Base-by-base conservation (phyloP, 1,140 invertebrate genomes). In the Drosophila funebris region DNA sequence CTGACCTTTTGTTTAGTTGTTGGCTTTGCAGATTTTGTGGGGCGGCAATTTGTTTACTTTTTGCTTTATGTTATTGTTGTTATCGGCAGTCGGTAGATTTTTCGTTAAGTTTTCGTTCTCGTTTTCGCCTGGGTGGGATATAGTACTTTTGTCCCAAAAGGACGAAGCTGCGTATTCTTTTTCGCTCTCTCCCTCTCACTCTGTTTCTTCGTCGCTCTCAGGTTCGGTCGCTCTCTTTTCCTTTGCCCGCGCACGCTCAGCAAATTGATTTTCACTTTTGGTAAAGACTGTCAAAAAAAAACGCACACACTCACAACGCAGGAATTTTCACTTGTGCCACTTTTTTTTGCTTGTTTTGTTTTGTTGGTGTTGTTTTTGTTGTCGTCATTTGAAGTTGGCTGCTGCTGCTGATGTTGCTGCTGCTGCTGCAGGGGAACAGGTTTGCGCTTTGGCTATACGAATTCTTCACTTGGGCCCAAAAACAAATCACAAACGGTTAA, bases 311-410 rank as follows among this genome's bases (percentile, higher is more conserved):
- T 50, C 33, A 61, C 58, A 70, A 75, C 73, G 63, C 78, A 82
- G 83, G 83, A 87, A 87, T 87, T 87, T 87, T 87, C 83, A 87
- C 83, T 87, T 87, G 83, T 87, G 83, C 83, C 83, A 87, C 83
- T 87, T 87, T 71, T 63, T 75, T 71, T 44, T 46, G 63, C 66
- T 74, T 82, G 41, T 64, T 78, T 73, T 82, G 37, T 64, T 63
- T 63, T 68, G 63, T 67, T 79, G 52, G 58, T 68, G 27, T 61
- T 43, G 69, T 62, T 41, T 68, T 77, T 43, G 62, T 68, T 64
- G 56, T 37, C 57, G 66, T 68, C 20, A 18, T 33, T 44, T 39
- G 36, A 37, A 24, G 37, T 57, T 41, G 37, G 3, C 18, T 36
- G 54, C 13, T 29, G 24, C 14, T 58, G 60, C 2, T 43, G 43